Conservation (phyloP, 1,140 invertebrate species). For the Drosophila malerkotliana region DNA sequence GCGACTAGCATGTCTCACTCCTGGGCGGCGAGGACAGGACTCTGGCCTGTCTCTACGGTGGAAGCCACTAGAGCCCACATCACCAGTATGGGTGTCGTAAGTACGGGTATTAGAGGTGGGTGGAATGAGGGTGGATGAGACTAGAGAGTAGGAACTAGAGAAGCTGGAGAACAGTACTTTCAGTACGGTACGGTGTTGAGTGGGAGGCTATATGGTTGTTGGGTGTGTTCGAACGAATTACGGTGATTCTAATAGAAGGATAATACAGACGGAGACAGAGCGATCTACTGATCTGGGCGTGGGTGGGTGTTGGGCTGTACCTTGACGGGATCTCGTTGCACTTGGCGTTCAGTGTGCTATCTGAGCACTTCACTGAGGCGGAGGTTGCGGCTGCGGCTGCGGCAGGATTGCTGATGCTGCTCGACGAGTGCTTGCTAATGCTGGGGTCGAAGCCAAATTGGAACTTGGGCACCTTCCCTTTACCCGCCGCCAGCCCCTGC, state of each 20-base stretch:
- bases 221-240: constrained; percentile 74
- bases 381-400: constrained; percentile 27
- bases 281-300: constrained; percentile 16
- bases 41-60: constrained; percentile 27
- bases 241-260: constrained; percentile 67
- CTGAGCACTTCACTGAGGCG: constrained; percentile 79
- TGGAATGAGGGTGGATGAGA: constrained; percentile 65
- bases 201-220: constrained; percentile 51
- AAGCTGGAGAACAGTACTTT: constrained; percentile 58
- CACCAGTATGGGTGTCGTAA: constrained; percentile 31
- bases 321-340: constrained; percentile 85
- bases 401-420: constrained; percentile 51
- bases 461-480: constrained; percentile 53
- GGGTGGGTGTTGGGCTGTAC: constrained; percentile 64
- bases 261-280: constrained; percentile 36
- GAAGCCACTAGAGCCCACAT: constrained; percentile 56
- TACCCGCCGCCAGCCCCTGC: constrained; percentile 34
- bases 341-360: constrained; percentile 83
- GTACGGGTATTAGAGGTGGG: constrained; percentile 53
- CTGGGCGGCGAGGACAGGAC: constrained; percentile 22
- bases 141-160: constrained; percentile 28
- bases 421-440: constrained; percentile 52
- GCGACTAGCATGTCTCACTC: constrained; percentile 39
- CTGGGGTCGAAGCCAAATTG: constrained; percentile 51
- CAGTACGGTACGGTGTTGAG: constrained; percentile 31